Base-by-base conservation (phyloP, 2,797 vertebrate species). In the Triplophysa yarkandensis region DNA sequence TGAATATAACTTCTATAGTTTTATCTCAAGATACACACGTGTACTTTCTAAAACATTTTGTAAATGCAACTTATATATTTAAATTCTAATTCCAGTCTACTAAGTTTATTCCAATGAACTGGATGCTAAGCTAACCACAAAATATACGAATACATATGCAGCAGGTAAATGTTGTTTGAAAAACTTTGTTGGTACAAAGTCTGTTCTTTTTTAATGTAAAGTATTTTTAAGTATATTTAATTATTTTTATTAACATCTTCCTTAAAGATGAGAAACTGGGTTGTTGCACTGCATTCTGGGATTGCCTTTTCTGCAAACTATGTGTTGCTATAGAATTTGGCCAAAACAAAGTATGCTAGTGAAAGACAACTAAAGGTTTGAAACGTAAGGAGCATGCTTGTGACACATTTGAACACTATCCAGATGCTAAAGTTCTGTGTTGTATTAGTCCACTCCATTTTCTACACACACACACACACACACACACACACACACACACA, bases 381-480 rank as follows among this genome's bases (percentile, higher is more conserved):
- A 27, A 9, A n/a, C 55, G 13, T 55, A 11, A 17, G 16, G 44
- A n/a, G 44, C n/a, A 23, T 50, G 7, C 30, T 3, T 50, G 13
- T 46, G 1, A 7, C 44, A 1, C 19, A 11, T 39, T 62, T 16
- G 63, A 27, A 41, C 36, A 28, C 58, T 10, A 11, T 52, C 30
- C 39, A 19, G 6, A 23, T 62, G 68, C 27, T 71, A 48, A 2
- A 4, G 6, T 21, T 39, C 16, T 17, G 50, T 72, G 17, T 63
- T 39, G 32, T 28, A 21, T 63, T 63, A 32, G 48, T 57, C 52
- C 48, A 27, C 30, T 25, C 27, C 58, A 14, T 32, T 32, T 34
- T 43, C 23, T 46, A 65, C 62, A 30, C 50, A 63, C 30, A 50
- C n/a, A 60, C 60, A 27, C 60, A 44, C 41, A 66, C 34, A 8